Base-by-base conservation (phyloP, 2,797 vertebrate species). In the Esox masquinongy region DNA sequence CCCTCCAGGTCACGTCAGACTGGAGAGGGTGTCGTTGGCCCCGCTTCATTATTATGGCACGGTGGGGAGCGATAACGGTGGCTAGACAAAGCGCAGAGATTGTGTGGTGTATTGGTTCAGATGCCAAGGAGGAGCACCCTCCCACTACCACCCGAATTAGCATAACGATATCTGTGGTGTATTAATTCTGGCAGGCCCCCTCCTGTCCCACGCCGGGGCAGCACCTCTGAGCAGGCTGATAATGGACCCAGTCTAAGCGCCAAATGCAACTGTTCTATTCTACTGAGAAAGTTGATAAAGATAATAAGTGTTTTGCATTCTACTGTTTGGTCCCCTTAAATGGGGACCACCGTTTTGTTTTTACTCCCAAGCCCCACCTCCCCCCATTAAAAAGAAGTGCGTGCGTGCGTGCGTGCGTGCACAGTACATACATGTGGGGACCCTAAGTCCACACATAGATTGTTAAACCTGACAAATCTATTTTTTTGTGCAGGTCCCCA, bases 231-330 rank as follows among this genome's bases (percentile, higher is more conserved):
- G 29, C 39, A 64, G 1, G 26, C 77, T 70, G 77, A 78, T 78
- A 78, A 31, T 43, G 6, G 14, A 0, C 34, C 61, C 74, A 73
- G 12, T 72, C 64, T 68, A 22, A 68, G n/a, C 68, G 64, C 56
- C 56, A 84, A 80, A 63, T 69, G 6, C 51, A 79, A 81, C 79
- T 77, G 76, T 71, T 67, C 51, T 73, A 64, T 77, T 82, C 81
- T 75, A 2, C 64, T 39, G 9, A 73, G 81, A 79, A 77, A 77
- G 76, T 39, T 73, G 59, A 29, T 75, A 70, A 74, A 63, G 67
- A 82, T 68, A 68, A 80, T 61, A 67, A 50, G 70, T 49, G 79
- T 83, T 84, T 83, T 83, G 84, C 87, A 29, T 90, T 87, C 68
- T 79, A 74, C 61, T 85, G 80, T 75, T 83, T n/a, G 68, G 36